These are phyloP conservation scores for Grammomys surdaster DNA, from an alignment of 2,113 vertebrate species.

Conservation along the genomic window DNA sequence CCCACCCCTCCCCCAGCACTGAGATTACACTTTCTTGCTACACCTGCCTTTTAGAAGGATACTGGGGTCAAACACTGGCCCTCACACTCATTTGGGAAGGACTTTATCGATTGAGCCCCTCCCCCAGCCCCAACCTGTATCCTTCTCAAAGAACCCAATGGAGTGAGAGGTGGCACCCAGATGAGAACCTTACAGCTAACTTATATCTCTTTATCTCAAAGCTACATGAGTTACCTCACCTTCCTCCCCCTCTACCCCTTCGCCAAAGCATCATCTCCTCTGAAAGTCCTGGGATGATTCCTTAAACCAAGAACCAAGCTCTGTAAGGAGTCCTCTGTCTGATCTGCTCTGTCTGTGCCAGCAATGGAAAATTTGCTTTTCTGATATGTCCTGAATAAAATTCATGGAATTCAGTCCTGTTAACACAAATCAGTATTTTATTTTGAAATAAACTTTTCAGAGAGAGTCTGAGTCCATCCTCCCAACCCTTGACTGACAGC, in stretches of 20 bases:
- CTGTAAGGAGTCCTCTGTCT: neutral
- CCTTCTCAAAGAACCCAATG: neutral
- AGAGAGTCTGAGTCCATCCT: neutral
- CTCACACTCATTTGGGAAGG: neutral
- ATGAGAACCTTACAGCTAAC: neutral
- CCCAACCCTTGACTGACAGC: neutral
- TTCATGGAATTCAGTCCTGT: neutral
- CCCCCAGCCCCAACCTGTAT: neutral
- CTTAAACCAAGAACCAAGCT: neutral
- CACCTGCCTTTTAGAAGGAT: neutral
- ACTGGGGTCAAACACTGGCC: neutral
- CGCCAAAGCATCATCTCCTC: neutral
- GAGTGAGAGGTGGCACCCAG: neutral
- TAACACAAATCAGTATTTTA: neutral
- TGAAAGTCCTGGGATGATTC: neutral
- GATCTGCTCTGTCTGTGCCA: neutral
- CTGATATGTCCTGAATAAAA: neutral
- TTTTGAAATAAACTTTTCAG: conserved; percentile 7
- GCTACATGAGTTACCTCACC: neutral
- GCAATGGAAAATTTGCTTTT: neutral
- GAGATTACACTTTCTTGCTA: neutral
- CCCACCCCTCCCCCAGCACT: neutral
- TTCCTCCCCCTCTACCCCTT: neutral
- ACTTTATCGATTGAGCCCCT: neutral
- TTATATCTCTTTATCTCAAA: neutral